Conservation (phyloP, 1,140 invertebrate species). For the Pseudoatta argentina region DNA sequence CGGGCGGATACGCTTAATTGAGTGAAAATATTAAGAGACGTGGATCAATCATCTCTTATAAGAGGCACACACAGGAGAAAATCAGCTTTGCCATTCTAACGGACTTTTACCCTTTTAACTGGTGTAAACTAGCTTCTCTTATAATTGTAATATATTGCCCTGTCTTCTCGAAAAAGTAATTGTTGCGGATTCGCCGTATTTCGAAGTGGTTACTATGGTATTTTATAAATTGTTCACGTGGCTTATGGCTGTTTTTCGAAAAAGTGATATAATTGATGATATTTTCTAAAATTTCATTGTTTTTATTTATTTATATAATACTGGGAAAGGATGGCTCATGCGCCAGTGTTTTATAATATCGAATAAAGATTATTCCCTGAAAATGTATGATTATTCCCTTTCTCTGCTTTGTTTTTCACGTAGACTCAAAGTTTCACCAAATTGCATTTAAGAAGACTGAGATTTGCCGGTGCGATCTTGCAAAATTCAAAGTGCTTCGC, state of each 20-base stretch:
- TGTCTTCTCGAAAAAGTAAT: not conserved
- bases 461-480: not conserved
- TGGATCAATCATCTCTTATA: conserved; percentile 13
- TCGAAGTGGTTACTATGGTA: not conserved
- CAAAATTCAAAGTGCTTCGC: conserved; percentile 26
- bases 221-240: conserved; percentile 19
- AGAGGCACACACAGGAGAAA: conserved; percentile 11
- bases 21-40: conserved; percentile 43
- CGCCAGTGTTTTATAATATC: not conserved
- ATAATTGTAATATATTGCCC: conserved; percentile 16
- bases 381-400: not conserved
- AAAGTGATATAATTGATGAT: not conserved
- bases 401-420: not conserved
- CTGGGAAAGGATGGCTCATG: not conserved
- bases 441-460: conserved; percentile 11
- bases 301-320: not conserved
- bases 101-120: conserved; percentile 2
- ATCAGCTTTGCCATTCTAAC: conserved; percentile 5
- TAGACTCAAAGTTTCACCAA: not conserved
- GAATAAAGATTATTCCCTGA: not conserved
- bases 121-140: not conserved
- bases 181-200: not conserved
- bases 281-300: not conserved
- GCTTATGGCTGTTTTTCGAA: not conserved
- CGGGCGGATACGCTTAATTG: conserved; percentile 35